Conservation (phyloP, 1,140 invertebrate genomes). For the Panagrolaimus sp. region DNA sequence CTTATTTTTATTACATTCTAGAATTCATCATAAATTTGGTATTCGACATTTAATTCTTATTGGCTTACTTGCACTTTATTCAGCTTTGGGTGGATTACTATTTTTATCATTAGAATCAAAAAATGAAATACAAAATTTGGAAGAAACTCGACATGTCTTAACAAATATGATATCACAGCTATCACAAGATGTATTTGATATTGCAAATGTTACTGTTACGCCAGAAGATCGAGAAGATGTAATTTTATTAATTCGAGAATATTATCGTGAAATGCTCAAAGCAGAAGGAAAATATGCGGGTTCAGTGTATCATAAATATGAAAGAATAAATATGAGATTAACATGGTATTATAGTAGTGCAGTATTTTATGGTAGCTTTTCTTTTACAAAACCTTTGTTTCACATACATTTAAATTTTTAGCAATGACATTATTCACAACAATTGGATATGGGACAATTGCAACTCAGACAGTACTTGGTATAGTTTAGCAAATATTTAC, state of each 20-base stretch:
- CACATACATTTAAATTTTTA: not conserved
- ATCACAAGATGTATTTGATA: not conserved
- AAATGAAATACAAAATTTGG: conserved; percentile 7
- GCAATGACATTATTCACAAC: conserved; percentile 14
- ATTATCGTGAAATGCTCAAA: conserved; percentile 9
- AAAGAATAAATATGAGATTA: conserved; percentile 8
- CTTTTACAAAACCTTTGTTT: not conserved
- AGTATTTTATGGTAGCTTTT: conserved; percentile 1
- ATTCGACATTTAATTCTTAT: conserved; percentile 12
- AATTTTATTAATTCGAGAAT: not conserved
- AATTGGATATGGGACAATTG: not conserved
- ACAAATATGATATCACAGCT: not conserved
- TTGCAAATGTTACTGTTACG: not conserved
- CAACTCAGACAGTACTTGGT: not conserved
- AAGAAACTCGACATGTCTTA: not conserved
- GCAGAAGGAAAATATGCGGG: conserved; percentile 7
- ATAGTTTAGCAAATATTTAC: too few species aligned
- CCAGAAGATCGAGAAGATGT: conserved; percentile 7
- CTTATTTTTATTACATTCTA: not conserved
- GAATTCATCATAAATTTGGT: conserved; percentile 12
- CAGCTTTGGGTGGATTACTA: not conserved
- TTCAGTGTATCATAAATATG: conserved; percentile 11
- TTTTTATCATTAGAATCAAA: conserved; percentile 10
- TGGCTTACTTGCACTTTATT: not conserved
- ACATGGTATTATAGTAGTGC: conserved; percentile 10